Base-by-base conservation (phyloP, 2,113 vertebrate genomes). In the Solea solea region DNA sequence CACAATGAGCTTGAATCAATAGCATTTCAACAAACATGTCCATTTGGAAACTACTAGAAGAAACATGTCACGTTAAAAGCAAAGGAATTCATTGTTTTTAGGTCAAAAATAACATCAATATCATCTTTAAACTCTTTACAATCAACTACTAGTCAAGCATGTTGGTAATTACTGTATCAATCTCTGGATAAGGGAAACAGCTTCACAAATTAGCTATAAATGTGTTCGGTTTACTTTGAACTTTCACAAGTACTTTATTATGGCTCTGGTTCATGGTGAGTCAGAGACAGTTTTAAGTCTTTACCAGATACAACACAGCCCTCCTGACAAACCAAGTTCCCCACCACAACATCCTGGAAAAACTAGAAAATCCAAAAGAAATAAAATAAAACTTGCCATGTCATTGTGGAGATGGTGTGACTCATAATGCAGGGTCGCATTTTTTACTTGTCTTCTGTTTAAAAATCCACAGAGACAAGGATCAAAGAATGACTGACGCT, bases 321-420 rank as follows among this genome's bases (percentile, higher is more conserved):
- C 78, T 76, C 56, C 25, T 48, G 49, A 71, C 78, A 56, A 40
- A 56, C 15, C 42, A 69, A 63, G 21, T 50, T 54, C 44, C 12
- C 13, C 60, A 59, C 16, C 16, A 4, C 7, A 0, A 25, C 25
- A 56, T 46, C 44, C 40, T 15, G 25, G 50, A 0, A 0, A 73
- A 64, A n/a, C 27, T 49, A 68, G n/a, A 45, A 53, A 25, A 66
- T 13, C 3, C 13, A 70, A 64, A 58, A 2, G n/a, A 63, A 62
- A 60, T 34, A 51, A 16, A 14, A 45, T 28, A 45, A 34, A 81
- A 88, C 77, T 74, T 83, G 88, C 85, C 82, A 85, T 15, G 48
- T 25, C 28, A 28, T 7, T 8, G 53, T 67, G 11, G 64, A 56
- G 41, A 42, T 9, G 27, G 65, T 0, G 12, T 11, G 25, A 64